These are phyloP conservation scores for Sitta carolinensis DNA, from an alignment of 2,797 vertebrate genomes.

Conservation along the genomic window DNA sequence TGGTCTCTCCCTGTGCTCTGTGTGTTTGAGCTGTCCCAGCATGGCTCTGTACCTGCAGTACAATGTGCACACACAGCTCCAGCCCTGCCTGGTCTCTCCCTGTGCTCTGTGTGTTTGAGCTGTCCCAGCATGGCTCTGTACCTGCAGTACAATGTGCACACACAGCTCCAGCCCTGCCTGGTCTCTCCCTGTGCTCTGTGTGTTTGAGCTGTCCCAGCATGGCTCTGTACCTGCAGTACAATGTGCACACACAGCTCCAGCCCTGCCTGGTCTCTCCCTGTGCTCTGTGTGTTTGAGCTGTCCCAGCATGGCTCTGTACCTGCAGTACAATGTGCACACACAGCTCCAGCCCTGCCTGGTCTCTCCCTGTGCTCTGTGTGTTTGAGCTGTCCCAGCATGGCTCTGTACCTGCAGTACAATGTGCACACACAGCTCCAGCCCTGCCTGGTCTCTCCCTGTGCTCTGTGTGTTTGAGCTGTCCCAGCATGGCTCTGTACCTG, in stretches of 20 bases:
- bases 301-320: neutral
- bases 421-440: neutral
- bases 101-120: neutral
- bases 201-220: neutral
- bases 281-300: neutral
- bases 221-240: neutral
- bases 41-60: neutral
- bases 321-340: neutral
- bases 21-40: neutral
- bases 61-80: neutral
- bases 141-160: neutral
- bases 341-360: no score
- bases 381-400: neutral
- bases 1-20: no score
- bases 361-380: no score
- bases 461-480: neutral
- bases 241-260: neutral
- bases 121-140: neutral
- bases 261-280: no score
- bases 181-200: no score
- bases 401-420: neutral
- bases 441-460: no score
- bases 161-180: no score
- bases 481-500: neutral
- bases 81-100: no score